Percentiles rank a stretch among this genome's conserved stretches.
phyloP scores from a whole-genome alignment of 2,797 vertebrate species.

The Gambelia wislizenii region DNA sequence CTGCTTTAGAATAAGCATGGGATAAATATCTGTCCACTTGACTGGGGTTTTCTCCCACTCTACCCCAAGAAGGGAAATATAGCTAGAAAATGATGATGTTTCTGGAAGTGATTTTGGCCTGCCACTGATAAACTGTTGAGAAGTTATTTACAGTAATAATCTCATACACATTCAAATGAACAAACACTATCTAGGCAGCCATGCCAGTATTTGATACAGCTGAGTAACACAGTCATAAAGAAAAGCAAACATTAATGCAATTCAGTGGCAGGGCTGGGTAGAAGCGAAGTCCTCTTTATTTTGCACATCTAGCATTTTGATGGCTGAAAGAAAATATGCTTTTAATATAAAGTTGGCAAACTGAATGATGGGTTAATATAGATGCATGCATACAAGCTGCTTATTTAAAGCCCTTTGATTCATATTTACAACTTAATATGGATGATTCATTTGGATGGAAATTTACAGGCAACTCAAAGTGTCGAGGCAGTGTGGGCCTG shows the following conservation, averaged over 20 bases:
- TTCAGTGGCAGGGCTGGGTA: constrained; percentile 12
- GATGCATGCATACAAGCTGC: constrained; percentile 34
- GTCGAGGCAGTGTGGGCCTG: background rate
- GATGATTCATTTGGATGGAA: constrained; percentile 53
- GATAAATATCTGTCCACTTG: background rate
- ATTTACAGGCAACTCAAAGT: constrained; percentile 12
- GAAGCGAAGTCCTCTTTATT: constrained; percentile 50
- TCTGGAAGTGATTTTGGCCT: background rate
- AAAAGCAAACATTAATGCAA: constrained; percentile 38
- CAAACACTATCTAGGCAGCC: background rate
- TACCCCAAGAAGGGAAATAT: background rate
- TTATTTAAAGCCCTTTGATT: constrained; percentile 57
- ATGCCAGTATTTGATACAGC: background rate
- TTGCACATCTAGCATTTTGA: constrained; percentile 38
- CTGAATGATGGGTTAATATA: constrained; percentile 46
- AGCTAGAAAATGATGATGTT: no score
- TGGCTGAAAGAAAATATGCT: constrained; percentile 26
- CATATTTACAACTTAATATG: constrained; percentile 44
- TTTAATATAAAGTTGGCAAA: constrained; percentile 62
- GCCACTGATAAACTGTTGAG: background rate
- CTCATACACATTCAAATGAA: background rate
- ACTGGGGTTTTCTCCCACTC: background rate
- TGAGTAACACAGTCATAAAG: rapidly evolving
- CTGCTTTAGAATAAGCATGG: no score
- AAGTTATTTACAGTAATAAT: background rate